Evolutionary conservation across 2,797 vertebrate genomes (phyloP), one percentile per base, ranked within the genome.

Genomic region (Sparus aurata): DNA sequence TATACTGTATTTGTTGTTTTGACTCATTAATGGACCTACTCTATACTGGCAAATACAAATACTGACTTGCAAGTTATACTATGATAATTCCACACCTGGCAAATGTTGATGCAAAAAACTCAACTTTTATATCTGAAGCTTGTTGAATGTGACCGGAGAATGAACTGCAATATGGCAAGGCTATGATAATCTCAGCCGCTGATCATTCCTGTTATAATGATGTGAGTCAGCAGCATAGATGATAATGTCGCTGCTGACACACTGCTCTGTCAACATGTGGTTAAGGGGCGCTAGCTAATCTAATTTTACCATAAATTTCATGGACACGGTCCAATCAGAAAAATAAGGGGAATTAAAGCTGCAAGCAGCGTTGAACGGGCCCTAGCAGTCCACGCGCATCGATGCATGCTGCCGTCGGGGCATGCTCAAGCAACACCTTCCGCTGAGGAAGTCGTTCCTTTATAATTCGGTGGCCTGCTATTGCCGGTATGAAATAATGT

Each of bases 231-330:
- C 63, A 15, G 50, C 68, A 63, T n/a, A 53, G 60, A 16, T 34
- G 49, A 75, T 75, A 77, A 64, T 61, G 68, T 59, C 64, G 6
- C 73, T 62, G 50, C 67, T 69, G 23, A 16, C 23, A 25, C 3
- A 62, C n/a, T 12, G 15, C 60, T 69, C 43, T 62, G n/a, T 67
- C 76, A 84, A 43, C 65, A 13, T 71, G 52, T 49, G 76, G 58
- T 81, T 73, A 73, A 66, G 34, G 11, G 58, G 52, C 76, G 55
- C 57, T n/a, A 12, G 45, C 62, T 79, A 50, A 45, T 63, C 30
- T 18, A 27, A 22, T 45, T 58, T 82, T 58, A 84, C 69, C 0
- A 16, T 79, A 77, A 75, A 49, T 34, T 43, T 67, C 18, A 22
- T 57, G 71, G 67, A 69, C 4, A 46, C 2, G 1, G 34, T 78